Evolutionary conservation across 1,140 invertebrate species (phyloP).

Genomic region (Drosophila tropicalis): DNA sequence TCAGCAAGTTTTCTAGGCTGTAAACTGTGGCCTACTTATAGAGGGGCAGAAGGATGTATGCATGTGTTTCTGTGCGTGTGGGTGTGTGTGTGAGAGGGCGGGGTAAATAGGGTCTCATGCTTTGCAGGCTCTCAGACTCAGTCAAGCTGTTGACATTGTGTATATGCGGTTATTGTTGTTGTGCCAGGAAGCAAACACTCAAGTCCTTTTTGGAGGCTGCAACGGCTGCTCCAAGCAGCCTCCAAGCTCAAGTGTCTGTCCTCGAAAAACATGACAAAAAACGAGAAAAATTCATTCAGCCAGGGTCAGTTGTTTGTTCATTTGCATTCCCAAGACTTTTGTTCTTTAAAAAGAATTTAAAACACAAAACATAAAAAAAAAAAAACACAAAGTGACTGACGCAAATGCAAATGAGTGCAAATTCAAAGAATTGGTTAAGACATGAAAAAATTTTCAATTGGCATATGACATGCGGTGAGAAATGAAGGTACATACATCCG

Average conservation of each 20-base stretch:
- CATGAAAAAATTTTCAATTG: slow-evolving; percentile 57
- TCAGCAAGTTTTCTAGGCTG: slow-evolving; percentile 24
- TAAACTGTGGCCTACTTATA: slow-evolving; percentile 64
- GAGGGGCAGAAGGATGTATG: slow-evolving; percentile 30
- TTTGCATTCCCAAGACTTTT: slow-evolving; percentile 71
- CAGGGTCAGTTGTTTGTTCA: slow-evolving; percentile 71
- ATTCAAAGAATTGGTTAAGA: slow-evolving; percentile 18
- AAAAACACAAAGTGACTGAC: slow-evolving; percentile 68
- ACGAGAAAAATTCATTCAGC: slow-evolving; percentile 41
- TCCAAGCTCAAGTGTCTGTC: slow-evolving; percentile 54
- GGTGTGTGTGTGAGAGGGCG: no score
- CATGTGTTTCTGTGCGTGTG: neutral
- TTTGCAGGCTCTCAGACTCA: slow-evolving; percentile 29
- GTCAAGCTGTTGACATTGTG: slow-evolving; percentile 69
- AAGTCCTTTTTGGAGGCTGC: slow-evolving; percentile 39
- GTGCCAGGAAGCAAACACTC: slow-evolving; percentile 77
- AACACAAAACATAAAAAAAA: slow-evolving; percentile 17
- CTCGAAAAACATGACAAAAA: slow-evolving; percentile 30
- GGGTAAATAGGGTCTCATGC: no score
- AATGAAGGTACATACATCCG: slow-evolving; percentile 9
- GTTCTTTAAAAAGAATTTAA: slow-evolving; percentile 49
- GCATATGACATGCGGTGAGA: slow-evolving; percentile 60
- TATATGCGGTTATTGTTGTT: slow-evolving; percentile 47
- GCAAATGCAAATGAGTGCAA: slow-evolving; percentile 45
- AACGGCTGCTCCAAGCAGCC: slow-evolving; percentile 28